Conservation (phyloP, 1,140 invertebrate genomes). For the Steinernema khuongi region DNA sequence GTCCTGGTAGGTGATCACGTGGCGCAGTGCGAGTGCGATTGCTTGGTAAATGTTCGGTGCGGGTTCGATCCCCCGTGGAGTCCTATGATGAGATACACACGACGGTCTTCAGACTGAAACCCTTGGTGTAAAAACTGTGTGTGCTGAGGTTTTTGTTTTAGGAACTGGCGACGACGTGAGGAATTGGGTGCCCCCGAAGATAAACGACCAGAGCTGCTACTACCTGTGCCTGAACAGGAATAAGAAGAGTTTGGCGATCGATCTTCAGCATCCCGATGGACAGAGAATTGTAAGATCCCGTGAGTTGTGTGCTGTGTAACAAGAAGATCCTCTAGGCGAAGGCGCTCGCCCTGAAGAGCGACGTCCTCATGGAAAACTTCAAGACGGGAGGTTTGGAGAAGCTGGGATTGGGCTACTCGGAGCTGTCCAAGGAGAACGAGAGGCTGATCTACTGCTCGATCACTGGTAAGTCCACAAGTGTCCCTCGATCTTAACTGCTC, state of each 20-base stretch:
- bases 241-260: conserved; percentile 84
- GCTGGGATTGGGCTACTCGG: conserved; percentile 74
- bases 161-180: conserved; percentile 80
- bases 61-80: conserved; percentile 14
- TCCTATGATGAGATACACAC: conserved; percentile 24
- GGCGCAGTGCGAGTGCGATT: conserved; percentile 11
- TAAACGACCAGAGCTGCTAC: conserved; percentile 74
- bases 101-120: conserved; percentile 23
- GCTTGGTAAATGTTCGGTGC: neutral
- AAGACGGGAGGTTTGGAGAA: conserved; percentile 78
- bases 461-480: conserved; percentile 64
- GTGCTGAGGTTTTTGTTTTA: conserved; percentile 26
- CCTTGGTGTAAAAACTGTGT: conserved; percentile 15
- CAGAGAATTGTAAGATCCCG: conserved; percentile 68
- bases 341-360: conserved; percentile 68
- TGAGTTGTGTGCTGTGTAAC: neutral
- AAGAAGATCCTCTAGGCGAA: conserved; percentile 58
- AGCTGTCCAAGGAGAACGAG: conserved; percentile 70
- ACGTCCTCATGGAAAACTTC: conserved; percentile 89
- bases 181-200: conserved; percentile 85
- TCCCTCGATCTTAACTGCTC: neutral
- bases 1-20: conserved; percentile 55
- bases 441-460: conserved; percentile 86
- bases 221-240: conserved; percentile 85
- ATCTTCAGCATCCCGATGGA: conserved; percentile 73